phyloP scores from a whole-genome alignment of 1,140 invertebrate genomes.

The Anastrepha ludens region DNA sequence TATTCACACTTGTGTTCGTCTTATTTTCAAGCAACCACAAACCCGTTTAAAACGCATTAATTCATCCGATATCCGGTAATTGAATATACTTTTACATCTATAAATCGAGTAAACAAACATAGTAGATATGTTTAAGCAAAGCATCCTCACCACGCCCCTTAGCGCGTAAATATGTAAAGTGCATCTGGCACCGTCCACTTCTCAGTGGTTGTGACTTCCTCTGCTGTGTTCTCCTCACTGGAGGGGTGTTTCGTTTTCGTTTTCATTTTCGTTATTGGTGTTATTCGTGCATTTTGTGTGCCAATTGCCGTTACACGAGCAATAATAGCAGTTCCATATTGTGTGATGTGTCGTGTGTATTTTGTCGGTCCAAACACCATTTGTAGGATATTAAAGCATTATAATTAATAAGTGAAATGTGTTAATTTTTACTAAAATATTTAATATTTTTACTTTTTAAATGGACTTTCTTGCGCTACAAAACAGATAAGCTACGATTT shows the following conservation, averaged over 20 bases:
- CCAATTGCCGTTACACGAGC: neutral
- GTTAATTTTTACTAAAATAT: constrained; percentile 15
- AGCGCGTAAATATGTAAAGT: constrained; percentile 49
- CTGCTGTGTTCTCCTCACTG: constrained; percentile 30
- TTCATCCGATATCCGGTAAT: constrained; percentile 2
- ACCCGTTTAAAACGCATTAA: neutral
- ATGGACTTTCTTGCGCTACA: neutral
- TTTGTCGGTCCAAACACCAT: constrained; percentile 48
- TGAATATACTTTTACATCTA: neutral
- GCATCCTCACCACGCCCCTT: neutral
- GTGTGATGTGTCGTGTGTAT: neutral
- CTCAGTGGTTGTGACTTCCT: constrained; percentile 31
- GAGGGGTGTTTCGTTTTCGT: neutral
- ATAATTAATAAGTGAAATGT: constrained; percentile 37
- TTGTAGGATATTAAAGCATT: constrained; percentile 46
- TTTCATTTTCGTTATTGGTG: no score
- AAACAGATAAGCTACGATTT: neutral
- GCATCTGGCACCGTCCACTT: constrained; percentile 57
- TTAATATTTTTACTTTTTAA: neutral
- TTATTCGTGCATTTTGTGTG: neutral
- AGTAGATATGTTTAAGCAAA: neutral
- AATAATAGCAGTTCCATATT: neutral
- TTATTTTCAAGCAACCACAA: neutral
- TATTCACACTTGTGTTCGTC: neutral
- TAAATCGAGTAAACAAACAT: neutral